Conservation (phyloP, 2,797 vertebrate genomes). For the Ceryle rudis region DNA sequence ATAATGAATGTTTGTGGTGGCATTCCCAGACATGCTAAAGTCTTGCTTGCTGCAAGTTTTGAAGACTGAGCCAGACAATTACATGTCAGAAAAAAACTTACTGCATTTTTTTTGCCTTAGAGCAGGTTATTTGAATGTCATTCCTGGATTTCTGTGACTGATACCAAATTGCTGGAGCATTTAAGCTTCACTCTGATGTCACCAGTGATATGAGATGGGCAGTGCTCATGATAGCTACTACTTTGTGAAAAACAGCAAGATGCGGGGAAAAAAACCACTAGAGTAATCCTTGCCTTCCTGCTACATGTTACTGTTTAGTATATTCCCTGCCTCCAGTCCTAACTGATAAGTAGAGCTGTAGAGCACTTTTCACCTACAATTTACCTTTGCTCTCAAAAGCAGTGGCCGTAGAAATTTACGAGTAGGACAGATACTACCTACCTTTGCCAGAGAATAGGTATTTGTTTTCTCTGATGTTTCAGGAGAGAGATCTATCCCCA, state of each 20-base stretch:
- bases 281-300: not conserved
- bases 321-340: not conserved
- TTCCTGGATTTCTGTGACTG: not conserved
- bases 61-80: not conserved
- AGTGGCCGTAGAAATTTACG: not conserved
- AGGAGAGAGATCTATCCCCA: not conserved
- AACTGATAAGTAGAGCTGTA: not conserved
- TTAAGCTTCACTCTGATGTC: not conserved
- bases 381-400: not conserved
- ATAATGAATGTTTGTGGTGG: not conserved
- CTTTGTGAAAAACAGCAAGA: not conserved
- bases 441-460: not conserved
- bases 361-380: not conserved
- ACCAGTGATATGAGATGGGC: not conserved
- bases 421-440: not conserved
- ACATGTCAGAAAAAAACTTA: not conserved
- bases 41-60: not conserved
- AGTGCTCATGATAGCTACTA: not conserved
- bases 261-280: fast-evolving
- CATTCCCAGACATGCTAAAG: not conserved
- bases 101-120: not conserved
- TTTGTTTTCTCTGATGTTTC: not conserved
- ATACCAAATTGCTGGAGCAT: not conserved
- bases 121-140: not conserved
- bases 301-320: not conserved